Evolutionary conservation across 2,888 invertebrate species (phyloP).

Genomic region (Eupeodes luniger): DNA sequence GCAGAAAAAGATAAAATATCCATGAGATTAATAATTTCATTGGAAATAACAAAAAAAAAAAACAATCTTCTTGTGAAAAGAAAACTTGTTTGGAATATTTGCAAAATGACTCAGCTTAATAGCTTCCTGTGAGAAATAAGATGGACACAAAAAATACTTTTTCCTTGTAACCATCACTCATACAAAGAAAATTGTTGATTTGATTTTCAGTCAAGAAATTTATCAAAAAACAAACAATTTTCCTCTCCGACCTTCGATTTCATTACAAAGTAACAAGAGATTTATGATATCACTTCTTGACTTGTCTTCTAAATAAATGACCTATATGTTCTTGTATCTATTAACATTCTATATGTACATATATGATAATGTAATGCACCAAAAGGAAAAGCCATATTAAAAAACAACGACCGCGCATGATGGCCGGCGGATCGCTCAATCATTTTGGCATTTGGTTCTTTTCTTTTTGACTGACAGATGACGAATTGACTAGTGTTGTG

Average conservation of each 20-base stretch:
- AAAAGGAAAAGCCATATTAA: conserved; percentile 58
- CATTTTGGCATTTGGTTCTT: conserved; percentile 67
- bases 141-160: not conserved
- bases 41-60: not conserved
- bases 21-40: conserved; percentile 31
- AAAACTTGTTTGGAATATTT: conserved; percentile 35
- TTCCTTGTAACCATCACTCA: not conserved
- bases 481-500: conserved; percentile 66
- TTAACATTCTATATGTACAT: not conserved
- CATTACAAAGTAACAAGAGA: not conserved
- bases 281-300: conserved; percentile 13
- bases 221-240: not conserved
- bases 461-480: conserved; percentile 61
- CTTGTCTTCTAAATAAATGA: conserved; percentile 15
- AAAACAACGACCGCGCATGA: not conserved
- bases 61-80: not conserved
- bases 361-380: not conserved
- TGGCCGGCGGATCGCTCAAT: conserved; percentile 55
- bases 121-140: not conserved
- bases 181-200: not conserved
- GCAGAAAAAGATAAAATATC: conserved; percentile 12
- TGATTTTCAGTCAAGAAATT: conserved; percentile 4
- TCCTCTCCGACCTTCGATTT: not conserved
- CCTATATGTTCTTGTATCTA: conserved; percentile 23
- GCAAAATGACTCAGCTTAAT: conserved; percentile 21